Evolutionary conservation across 2,113 vertebrate species (phyloP).

Genomic region (Psettodes erumei): DNA sequence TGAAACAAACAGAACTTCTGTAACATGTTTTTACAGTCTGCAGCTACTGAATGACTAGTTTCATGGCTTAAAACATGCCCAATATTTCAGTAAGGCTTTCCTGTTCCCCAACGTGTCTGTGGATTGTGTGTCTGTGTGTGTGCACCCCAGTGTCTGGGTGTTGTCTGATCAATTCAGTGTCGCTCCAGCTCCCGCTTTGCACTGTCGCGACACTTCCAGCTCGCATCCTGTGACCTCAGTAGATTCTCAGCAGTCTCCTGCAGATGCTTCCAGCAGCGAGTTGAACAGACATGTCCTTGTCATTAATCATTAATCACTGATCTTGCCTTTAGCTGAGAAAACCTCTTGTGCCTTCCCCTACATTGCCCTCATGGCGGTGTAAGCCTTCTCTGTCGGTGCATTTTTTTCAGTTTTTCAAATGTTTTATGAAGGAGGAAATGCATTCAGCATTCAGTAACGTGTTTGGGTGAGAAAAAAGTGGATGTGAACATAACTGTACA

Average conservation of each 20-base stretch:
- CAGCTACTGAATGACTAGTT: not conserved
- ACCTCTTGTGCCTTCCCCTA: not conserved
- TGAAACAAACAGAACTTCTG: not conserved
- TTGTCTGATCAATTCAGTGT: constrained; percentile 21
- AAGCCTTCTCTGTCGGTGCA: constrained; percentile 3
- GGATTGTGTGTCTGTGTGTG: constrained; percentile 21
- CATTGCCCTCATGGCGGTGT: not conserved
- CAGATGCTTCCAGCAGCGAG: constrained; percentile 23
- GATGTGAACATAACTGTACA: not conserved
- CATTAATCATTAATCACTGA: not conserved
- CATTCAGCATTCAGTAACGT: not conserved
- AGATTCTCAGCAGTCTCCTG: constrained; percentile 23
- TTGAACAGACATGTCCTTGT: constrained; percentile 10
- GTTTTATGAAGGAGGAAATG: not conserved
- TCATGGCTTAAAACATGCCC: not conserved
- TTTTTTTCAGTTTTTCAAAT: not conserved
- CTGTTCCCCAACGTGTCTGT: constrained; percentile 6
- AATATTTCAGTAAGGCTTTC: not conserved
- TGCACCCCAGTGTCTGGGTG: not conserved
- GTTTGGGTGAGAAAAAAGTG: not conserved
- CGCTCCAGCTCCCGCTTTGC: not conserved
- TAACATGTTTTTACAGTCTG: not conserved
- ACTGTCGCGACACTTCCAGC: not conserved
- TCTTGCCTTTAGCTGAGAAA: constrained; percentile 8
- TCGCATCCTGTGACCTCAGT: constrained; percentile 35